These are phyloP conservation scores for Tenthredo distinguenda DNA, from an alignment of 2,888 invertebrate species.

Conservation along the genomic window DNA sequence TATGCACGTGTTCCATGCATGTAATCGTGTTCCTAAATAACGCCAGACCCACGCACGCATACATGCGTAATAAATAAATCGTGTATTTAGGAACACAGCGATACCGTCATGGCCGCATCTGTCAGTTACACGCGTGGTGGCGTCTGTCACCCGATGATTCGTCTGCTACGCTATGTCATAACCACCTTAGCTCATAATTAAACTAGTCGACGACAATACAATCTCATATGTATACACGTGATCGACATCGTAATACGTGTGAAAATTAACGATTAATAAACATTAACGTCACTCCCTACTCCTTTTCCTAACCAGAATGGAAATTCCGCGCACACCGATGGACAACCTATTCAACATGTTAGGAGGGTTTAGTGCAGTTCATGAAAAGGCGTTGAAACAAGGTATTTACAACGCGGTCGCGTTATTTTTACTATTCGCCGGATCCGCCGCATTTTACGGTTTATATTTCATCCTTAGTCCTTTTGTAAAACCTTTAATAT, in stretches of 20 bases:
- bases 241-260: background rate
- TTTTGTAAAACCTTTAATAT: conserved; percentile 95
- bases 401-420: conserved; percentile 95
- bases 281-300: background rate
- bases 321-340: conserved; percentile 81
- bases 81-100: background rate
- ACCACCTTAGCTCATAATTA: background rate
- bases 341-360: conserved; percentile 86
- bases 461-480: conserved; percentile 93
- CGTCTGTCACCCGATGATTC: background rate
- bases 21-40: background rate
- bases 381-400: conserved; percentile 94
- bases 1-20: background rate
- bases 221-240: background rate
- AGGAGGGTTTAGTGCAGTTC: conserved; percentile 86
- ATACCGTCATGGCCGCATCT: conserved; percentile 8
- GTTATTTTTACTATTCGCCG: conserved; percentile 86
- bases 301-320: conserved; percentile 68
- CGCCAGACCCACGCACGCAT: background rate
- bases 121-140: conserved; percentile 3
- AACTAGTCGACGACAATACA: background rate
- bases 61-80: background rate
- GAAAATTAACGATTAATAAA: conserved; percentile 3
- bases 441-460: conserved; percentile 86
- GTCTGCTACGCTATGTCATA: conserved; percentile 10